Evolutionary conservation across 2,888 invertebrate species (phyloP).

Genomic region (Trissonchulus latispiculum): DNA sequence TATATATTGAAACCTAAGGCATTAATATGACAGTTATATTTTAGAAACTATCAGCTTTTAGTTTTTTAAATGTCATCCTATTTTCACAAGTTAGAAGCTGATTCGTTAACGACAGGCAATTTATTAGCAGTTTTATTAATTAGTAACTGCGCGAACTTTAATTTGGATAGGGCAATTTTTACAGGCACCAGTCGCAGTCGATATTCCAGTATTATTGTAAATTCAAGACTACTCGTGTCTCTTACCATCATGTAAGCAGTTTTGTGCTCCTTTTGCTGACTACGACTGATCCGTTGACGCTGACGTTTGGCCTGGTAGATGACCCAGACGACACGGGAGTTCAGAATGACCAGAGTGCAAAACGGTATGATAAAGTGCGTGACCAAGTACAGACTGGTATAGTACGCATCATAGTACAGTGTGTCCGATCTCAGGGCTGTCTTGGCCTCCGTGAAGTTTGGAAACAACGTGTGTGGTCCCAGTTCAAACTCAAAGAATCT

Average conservation of each 20-base stretch:
- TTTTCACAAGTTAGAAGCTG: no score
- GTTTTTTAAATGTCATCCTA: no score
- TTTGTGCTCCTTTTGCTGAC: slow-evolving; percentile 11
- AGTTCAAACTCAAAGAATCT: slow-evolving; percentile 15
- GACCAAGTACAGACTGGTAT: slow-evolving; percentile 1
- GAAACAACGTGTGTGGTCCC: neutral
- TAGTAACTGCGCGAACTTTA: no score
- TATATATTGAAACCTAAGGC: no score
- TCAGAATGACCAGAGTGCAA: neutral
- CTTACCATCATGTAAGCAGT: slow-evolving; percentile 14
- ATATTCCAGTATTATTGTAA: no score
- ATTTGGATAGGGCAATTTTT: no score
- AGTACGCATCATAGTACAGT: slow-evolving; percentile 11
- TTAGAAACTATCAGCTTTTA: no score
- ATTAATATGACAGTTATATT: no score
- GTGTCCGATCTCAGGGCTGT: neutral
- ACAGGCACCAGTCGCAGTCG: no score
- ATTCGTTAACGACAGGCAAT: no score
- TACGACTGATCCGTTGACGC: neutral
- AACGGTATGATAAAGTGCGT: slow-evolving; percentile 10
- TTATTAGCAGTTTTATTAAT: no score
- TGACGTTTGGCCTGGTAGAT: neutral
- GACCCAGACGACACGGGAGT: neutral
- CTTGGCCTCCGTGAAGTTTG: neutral
- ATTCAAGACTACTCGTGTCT: no score